These are phyloP conservation scores for Creontiades dilutus DNA, from an alignment of 2,888 invertebrate genomes.

Conservation along the genomic window DNA sequence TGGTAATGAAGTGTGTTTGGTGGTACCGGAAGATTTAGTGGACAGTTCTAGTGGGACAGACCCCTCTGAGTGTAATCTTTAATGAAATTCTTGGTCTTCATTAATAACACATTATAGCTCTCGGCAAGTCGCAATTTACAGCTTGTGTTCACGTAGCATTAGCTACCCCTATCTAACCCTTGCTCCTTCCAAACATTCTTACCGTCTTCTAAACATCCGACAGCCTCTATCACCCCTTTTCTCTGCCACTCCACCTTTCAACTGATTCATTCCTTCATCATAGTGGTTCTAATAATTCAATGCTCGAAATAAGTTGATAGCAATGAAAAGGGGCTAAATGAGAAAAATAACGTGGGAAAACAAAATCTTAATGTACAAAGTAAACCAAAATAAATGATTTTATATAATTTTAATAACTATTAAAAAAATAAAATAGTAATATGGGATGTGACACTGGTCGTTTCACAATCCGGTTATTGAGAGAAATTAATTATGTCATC, in stretches of 20 bases:
- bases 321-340: too few relatives aligned
- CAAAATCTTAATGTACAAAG: too few relatives aligned
- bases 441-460: too few relatives aligned
- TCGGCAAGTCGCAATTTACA: constrained; percentile 75
- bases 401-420: too few relatives aligned
- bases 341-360: too few relatives aligned
- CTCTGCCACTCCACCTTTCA: neutral
- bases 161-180: constrained; percentile 70
- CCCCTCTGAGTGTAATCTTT: constrained; percentile 75
- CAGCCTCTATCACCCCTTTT: constrained; percentile 42
- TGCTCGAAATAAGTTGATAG: too few relatives aligned
- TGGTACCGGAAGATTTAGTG: constrained; percentile 75
- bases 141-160: constrained; percentile 74
- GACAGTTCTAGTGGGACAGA: constrained; percentile 74
- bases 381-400: too few relatives aligned
- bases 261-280: neutral
- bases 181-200: constrained; percentile 65
- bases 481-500: too few relatives aligned
- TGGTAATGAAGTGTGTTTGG: constrained; percentile 74
- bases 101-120: constrained; percentile 76
- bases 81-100: constrained; percentile 77
- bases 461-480: too few relatives aligned
- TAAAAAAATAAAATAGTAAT: too few relatives aligned
- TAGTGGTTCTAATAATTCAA: neutral
- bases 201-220: constrained; percentile 49